Conservation (phyloP, 1,140 invertebrate genomes). For the Anoplophora glabripennis region DNA sequence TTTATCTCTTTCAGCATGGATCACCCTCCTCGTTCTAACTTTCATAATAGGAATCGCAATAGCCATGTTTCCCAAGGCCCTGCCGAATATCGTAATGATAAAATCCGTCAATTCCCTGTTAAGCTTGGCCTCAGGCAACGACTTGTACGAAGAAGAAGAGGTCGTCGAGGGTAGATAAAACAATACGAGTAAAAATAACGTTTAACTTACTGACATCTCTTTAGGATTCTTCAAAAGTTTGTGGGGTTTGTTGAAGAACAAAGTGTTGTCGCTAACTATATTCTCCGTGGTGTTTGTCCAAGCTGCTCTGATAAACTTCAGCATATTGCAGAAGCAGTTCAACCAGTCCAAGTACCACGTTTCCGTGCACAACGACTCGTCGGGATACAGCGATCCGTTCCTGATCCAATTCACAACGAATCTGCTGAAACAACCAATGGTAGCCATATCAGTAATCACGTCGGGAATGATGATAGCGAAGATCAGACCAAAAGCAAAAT, state of each 20-base stretch:
- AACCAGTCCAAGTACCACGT: conserved; percentile 56
- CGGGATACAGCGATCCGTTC: conserved; percentile 57
- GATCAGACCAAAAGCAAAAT: conserved; percentile 54
- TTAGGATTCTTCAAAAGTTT: conserved; percentile 56
- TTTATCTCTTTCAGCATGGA: conserved; percentile 54
- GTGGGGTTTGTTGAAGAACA: conserved; percentile 58
- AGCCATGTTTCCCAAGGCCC: conserved; percentile 57
- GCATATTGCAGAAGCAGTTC: conserved; percentile 56
- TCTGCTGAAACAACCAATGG: conserved; percentile 61
- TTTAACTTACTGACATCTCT: conserved; percentile 21
- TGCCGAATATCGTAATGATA: conserved; percentile 56
- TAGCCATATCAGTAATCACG: conserved; percentile 58
- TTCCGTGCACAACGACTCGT: conserved; percentile 33
- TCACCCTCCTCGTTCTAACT: conserved; percentile 55
- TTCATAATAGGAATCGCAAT: conserved; percentile 55
- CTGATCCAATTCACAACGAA: conserved; percentile 53
- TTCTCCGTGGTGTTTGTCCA: conserved; percentile 56
- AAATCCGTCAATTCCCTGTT: conserved; percentile 55
- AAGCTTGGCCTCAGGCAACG: conserved; percentile 28
- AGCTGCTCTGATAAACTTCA: conserved; percentile 57
- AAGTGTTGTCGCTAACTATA: conserved; percentile 59
- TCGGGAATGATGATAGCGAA: conserved; percentile 63
- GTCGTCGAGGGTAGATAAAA: conserved; percentile 22
- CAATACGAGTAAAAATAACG: neutral
- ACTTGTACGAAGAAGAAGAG: conserved; percentile 8